Evolutionary conservation across 2,888 invertebrate genomes (phyloP).

Genomic region (Athalia cordata): DNA sequence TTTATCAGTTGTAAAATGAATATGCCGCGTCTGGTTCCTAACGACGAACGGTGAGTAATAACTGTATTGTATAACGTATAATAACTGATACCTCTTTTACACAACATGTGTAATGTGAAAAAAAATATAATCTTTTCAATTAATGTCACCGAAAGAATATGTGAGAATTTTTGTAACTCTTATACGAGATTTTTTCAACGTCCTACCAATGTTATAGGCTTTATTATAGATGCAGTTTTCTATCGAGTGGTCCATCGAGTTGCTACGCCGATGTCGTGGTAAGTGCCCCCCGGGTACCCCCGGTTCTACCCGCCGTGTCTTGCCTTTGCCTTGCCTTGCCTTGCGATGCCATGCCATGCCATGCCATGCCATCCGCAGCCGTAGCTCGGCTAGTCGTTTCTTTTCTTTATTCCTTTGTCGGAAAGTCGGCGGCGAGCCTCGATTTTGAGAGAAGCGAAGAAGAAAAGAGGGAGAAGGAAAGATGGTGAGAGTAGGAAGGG

Average conservation of each 20-base stretch:
- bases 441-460: conserved; percentile 63
- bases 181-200: too few relatives aligned
- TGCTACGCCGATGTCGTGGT: conserved; percentile 61
- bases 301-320: conserved; percentile 62
- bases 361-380: conserved; percentile 59
- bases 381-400: conserved; percentile 69
- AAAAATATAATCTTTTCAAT: too few relatives aligned
- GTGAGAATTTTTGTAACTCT: too few relatives aligned
- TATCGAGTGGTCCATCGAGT: conserved; percentile 36
- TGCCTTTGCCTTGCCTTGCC: conserved; percentile 55
- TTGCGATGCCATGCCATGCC: conserved; percentile 59
- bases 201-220: too few relatives aligned
- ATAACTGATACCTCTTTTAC: too few relatives aligned
- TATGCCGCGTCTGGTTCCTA: too few relatives aligned
- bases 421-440: conserved; percentile 72
- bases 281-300: conserved; percentile 55
- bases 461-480: conserved; percentile 41
- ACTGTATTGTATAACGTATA: too few relatives aligned
- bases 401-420: conserved; percentile 73
- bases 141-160: too few relatives aligned
- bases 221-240: conserved; percentile 7
- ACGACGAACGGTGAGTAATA: too few relatives aligned
- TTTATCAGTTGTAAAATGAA: too few relatives aligned
- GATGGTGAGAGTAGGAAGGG: conserved; percentile 30
- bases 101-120: too few relatives aligned